phyloP scores from a whole-genome alignment of 2,888 invertebrate species.

The Ischnura elegans region DNA sequence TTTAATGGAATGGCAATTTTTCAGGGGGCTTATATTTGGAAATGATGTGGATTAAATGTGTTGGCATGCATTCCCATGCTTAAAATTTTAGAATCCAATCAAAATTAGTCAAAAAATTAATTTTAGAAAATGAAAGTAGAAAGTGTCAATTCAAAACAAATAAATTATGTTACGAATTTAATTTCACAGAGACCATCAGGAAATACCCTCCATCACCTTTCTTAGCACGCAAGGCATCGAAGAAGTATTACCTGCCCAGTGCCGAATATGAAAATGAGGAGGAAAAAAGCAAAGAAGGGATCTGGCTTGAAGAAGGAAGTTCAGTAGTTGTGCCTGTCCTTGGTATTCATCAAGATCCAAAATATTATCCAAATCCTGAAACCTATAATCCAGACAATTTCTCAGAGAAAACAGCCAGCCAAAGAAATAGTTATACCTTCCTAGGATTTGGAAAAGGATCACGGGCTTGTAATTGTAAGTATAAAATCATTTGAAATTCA shows the following conservation, averaged over 20 bases:
- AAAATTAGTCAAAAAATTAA: too few species aligned
- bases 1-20: too few species aligned
- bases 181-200: neutral
- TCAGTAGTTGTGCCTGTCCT: slow-evolving; percentile 52
- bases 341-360: slow-evolving; percentile 52
- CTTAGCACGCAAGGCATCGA: slow-evolving; percentile 1
- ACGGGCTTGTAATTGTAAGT: slow-evolving; percentile 39
- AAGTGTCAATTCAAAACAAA: neutral
- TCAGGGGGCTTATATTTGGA: too few species aligned
- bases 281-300: slow-evolving; percentile 23
- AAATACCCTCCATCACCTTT: slow-evolving; percentile 48
- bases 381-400: slow-evolving; percentile 67
- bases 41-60: too few species aligned
- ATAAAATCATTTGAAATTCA: too few species aligned
- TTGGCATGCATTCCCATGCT: too few species aligned
- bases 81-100: too few species aligned
- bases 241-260: slow-evolving; percentile 20
- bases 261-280: slow-evolving; percentile 5
- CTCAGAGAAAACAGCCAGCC: slow-evolving; percentile 34
- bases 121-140: neutral
- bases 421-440: slow-evolving; percentile 44
- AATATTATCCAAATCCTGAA: slow-evolving; percentile 64
- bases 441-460: slow-evolving; percentile 52
- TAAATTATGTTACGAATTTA: neutral
- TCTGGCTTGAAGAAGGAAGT: slow-evolving; percentile 50